These are phyloP conservation scores for Glaucopsyche alexis DNA, from an alignment of 2,888 invertebrate species.

Conservation along the genomic window DNA sequence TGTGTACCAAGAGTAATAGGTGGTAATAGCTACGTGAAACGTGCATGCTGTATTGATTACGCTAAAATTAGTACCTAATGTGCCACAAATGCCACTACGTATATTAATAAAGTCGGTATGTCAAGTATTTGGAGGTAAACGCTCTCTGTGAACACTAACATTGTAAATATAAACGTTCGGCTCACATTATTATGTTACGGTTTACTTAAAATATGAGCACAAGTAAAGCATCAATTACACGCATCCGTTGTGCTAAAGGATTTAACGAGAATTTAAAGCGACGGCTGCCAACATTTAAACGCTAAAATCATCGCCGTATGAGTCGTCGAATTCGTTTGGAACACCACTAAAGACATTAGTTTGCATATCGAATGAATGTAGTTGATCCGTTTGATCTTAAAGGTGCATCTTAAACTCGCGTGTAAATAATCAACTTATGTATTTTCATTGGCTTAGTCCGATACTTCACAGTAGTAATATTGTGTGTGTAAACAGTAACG, in stretches of 20 bases:
- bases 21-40: conserved; percentile 48
- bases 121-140: conserved; percentile 55
- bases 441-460: neutral
- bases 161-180: conserved; percentile 40
- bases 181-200: conserved; percentile 22
- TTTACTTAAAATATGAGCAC: neutral
- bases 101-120: conserved; percentile 59
- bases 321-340: neutral
- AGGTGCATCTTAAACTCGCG: neutral
- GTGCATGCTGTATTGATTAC: conserved; percentile 67
- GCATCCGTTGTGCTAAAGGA: conserved; percentile 13
- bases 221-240: conserved; percentile 10
- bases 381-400: neutral
- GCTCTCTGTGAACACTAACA: conserved; percentile 47
- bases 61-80: conserved; percentile 65
- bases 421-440: neutral
- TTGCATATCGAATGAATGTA: neutral
- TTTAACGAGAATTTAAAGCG: conserved; percentile 6
- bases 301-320: conserved; percentile 9
- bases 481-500: neutral
- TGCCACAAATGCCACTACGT: conserved; percentile 44
- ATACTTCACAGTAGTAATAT: neutral
- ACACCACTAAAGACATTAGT: neutral
- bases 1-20: conserved; percentile 55
- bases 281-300: neutral